Evolutionary conservation across 2,113 vertebrate genomes (phyloP).

Genomic region (Calidris pygmaea): DNA sequence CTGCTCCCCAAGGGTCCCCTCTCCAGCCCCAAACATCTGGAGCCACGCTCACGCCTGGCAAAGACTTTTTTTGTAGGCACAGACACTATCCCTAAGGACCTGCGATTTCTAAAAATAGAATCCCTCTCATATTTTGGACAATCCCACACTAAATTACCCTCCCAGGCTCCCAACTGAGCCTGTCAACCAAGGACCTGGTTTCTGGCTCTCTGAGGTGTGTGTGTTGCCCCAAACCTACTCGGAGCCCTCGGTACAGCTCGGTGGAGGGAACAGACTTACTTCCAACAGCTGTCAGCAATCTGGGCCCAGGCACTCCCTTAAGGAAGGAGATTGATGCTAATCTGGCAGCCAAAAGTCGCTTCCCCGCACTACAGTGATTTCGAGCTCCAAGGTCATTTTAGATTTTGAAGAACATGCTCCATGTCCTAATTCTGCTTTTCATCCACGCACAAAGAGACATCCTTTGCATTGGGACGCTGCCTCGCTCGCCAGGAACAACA

Average conservation of each 20-base stretch:
- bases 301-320: conserved; percentile 33
- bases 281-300: conserved; percentile 45
- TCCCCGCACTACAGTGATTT: background rate
- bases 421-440: conserved; percentile 32
- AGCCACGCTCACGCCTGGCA: background rate
- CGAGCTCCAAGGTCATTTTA: conserved; percentile 5
- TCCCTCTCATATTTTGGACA: background rate
- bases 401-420: conserved; percentile 24
- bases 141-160: background rate
- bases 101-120: background rate
- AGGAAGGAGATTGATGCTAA: background rate
- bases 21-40: conserved; percentile 28
- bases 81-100: background rate
- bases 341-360: conserved; percentile 26
- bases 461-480: background rate
- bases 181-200: background rate
- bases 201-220: background rate
- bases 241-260: accelerated
- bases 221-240: background rate
- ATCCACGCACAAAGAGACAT: background rate
- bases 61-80: background rate
- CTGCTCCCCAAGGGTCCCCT: background rate
- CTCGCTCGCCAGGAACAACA: background rate
- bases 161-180: background rate
- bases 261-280: background rate